Evolutionary conservation across 2,113 vertebrate species (phyloP).

Genomic region (Labeo rohita): DNA sequence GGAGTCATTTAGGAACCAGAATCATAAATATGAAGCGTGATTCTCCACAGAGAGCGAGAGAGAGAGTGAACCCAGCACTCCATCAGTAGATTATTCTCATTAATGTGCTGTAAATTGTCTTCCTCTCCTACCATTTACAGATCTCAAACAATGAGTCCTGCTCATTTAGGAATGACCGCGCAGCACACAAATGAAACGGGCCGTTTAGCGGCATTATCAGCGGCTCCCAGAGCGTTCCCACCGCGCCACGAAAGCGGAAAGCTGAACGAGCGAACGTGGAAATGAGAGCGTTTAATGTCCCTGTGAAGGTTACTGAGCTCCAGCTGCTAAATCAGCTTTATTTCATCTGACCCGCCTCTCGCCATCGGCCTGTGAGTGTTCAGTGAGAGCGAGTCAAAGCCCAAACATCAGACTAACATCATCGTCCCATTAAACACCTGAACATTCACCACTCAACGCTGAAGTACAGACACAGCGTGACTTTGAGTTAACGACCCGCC

Average conservation of each 20-base stretch:
- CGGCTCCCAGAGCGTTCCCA: neutral
- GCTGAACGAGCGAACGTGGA: neutral
- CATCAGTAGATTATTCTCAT: neutral
- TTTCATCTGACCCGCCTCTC: neutral
- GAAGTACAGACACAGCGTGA: no score
- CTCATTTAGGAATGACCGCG: neutral
- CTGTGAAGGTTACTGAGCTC: constrained; percentile 41
- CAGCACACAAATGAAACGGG: neutral
- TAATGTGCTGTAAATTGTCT: neutral
- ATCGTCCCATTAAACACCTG: no score
- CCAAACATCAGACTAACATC: no score
- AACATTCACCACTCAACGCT: no score
- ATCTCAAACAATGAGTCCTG: neutral
- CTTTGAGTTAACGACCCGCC: no score
- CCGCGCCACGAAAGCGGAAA: constrained; percentile 1
- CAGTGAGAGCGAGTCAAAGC: no score
- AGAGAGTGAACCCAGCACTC: neutral
- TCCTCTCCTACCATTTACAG: neutral
- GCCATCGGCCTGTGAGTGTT: no score
- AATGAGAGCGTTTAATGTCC: constrained; percentile 1
- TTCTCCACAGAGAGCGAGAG: neutral
- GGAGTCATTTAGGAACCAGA: no score
- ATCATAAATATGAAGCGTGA: no score
- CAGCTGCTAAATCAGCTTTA: neutral
- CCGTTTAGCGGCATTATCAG: neutral